Evolutionary conservation across 2,797 vertebrate species (phyloP).

Genomic region (Gymnocypris eckloni): DNA sequence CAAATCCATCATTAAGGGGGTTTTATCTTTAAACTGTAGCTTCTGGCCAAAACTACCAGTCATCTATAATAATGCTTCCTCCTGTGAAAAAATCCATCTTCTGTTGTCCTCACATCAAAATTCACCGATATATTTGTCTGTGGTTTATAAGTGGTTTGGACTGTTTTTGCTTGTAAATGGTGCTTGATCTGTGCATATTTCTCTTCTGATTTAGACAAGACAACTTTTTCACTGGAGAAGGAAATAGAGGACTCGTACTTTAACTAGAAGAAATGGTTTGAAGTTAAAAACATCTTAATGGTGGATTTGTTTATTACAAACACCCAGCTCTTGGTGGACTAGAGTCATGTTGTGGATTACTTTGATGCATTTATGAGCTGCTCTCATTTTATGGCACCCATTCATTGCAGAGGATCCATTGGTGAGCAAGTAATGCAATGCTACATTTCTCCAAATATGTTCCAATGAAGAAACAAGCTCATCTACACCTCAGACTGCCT

Average conservation of each 20-base stretch:
- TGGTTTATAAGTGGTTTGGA: neutral
- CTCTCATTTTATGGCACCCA: neutral
- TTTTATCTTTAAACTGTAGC: neutral
- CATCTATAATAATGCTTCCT: neutral
- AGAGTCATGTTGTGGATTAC: neutral
- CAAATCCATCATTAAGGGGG: neutral
- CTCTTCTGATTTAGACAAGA: neutral
- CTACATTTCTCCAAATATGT: neutral
- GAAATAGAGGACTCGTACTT: neutral
- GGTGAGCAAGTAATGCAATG: neutral
- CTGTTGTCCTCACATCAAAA: neutral
- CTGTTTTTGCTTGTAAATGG: neutral
- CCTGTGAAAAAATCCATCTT: neutral
- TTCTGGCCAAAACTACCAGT: neutral
- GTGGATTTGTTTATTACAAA: neutral
- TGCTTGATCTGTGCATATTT: neutral
- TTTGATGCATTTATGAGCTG: neutral
- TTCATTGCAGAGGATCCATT: neutral
- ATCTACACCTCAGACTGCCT: neutral
- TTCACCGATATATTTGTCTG: neutral
- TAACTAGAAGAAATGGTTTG: neutral
- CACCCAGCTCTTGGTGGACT: neutral
- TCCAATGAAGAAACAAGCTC: neutral
- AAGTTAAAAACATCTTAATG: neutral
- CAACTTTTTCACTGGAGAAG: neutral